phyloP scores from a whole-genome alignment of 2,113 vertebrate species.

The Eptatretus burgeri region DNA sequence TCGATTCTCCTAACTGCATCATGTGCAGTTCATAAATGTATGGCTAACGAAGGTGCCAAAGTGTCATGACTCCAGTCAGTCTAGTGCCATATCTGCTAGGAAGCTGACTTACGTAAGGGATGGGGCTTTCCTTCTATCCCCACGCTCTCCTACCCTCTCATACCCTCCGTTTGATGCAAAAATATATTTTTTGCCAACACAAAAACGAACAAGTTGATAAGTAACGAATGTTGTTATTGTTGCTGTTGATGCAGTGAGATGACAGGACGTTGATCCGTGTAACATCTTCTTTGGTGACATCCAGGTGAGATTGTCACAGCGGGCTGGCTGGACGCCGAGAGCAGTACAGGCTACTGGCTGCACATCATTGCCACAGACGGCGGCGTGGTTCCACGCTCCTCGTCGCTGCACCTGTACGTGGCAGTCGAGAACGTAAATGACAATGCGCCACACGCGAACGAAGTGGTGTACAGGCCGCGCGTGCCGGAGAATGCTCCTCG shows the following conservation, averaged over 20 bases:
- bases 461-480: conserved; percentile 45
- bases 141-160: too few relatives aligned
- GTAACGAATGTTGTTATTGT: conserved; percentile 13
- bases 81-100: too few relatives aligned
- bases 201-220: conserved; percentile 12
- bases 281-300: conserved; percentile 11
- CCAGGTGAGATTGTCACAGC: conserved; percentile 65
- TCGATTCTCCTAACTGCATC: too few relatives aligned
- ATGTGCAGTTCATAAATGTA: too few relatives aligned
- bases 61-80: too few relatives aligned
- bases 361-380: conserved; percentile 68
- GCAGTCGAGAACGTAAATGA: conserved; percentile 92
- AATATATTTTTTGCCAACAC: conserved; percentile 13
- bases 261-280: conserved; percentile 1
- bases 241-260: conserved; percentile 9
- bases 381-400: conserved; percentile 55
- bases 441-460: conserved; percentile 60
- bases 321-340: conserved; percentile 64
- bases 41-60: too few relatives aligned
- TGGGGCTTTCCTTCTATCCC: too few relatives aligned
- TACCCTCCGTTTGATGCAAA: not conserved
- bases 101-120: too few relatives aligned
- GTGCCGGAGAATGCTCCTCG: conserved; percentile 64
- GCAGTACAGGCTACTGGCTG: conserved; percentile 64
- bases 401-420: conserved; percentile 51